Evolutionary conservation across 1,140 invertebrate species (phyloP), one percentile per base, ranked within the genome.

Genomic region (Lasioglossum albipes): DNA sequence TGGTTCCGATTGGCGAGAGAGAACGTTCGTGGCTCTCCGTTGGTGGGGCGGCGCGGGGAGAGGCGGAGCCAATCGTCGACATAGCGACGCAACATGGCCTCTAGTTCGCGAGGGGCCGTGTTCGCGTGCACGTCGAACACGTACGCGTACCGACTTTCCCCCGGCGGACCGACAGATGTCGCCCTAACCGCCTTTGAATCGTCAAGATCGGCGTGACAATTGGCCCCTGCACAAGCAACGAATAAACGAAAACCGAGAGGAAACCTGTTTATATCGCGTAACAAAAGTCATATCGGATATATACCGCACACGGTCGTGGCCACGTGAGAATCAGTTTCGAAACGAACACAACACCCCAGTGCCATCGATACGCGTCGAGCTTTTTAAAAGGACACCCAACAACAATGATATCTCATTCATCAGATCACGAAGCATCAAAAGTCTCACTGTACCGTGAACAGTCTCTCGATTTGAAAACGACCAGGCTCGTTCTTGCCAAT

Each of bases 91-190:
- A 90, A 90, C 82, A 89, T 89, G 88, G 87, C 88, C 75, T 62
- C 85, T 85, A 90, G 88, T 89, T 87, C 66, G 83, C 81, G 80
- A 87, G 84, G 79, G 83, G 65, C 81, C 83, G 87, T 85, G 86
- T 83, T 81, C 82, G 82, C 77, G 79, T 86, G 67, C 75, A 82
- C 85, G 59, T 86, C 83, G 83, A 77, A 74, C 65, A 68, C 79
- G 64, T 83, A 82, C 76, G 74, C 68, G 70, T 82, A 81, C 75
- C 49, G 65, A 79, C 64, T 77, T 80, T 82, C 62, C 66, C 65
- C 78, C 71, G 75, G 68, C 70, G 78, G 49, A 78, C 67, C 86
- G 76, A 74, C 70, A 89, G 86, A 89, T 89, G 87, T 88, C 88
- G 74, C 80, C 73, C 45, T 75, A 31, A 52, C 72, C 71, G 27